Evolutionary conservation across 1,140 invertebrate genomes (phyloP), one percentile per base, ranked within the genome.

Genomic region (Atta texana): DNA sequence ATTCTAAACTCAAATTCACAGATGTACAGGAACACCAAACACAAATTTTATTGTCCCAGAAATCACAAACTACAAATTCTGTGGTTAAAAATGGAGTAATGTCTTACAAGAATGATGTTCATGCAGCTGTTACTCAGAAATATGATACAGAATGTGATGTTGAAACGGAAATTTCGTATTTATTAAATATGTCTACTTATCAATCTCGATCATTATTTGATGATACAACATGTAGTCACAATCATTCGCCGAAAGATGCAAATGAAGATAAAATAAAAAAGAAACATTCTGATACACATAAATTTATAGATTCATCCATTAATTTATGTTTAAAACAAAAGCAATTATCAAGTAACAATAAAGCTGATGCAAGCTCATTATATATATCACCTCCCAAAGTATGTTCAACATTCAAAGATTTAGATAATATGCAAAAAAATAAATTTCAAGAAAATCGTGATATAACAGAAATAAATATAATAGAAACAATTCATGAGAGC

Each of bases 141-240:
- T 10, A 53, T 80, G 4, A n/a, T 16, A 10, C 18, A 66, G 0
- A 24, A 61, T 7, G 31, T 18, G 16, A 12, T 24, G 10, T 49
- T 77, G 12, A 24, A 10, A 53, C 21, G 0, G 12, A 53, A 31
- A 2, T 34, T 51, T 8, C 49, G 1, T 18, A n/a, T 71, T n/a
- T n/a, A 16, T 51, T 81, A 39, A 85, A 77, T 14, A 24, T 66
- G 1, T 85, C 76, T 6, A 7, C 39, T 18, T 31, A 77, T 71
- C 28, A 55, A 16, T 89, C 88, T 16, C n/a, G 3, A 44, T 85
- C 82, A 18, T 72, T 89, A n/a, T 89, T 89, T 86, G 49, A 44
- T 12, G 64, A 89, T 51, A 69, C 72, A 49, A 84, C 2, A 18
- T 18, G 21, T 85, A 51, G 14, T 51, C 14, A 51, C 8, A 68